A percentile compares a stretch with the other conserved stretches of the same genome.
These are phyloP conservation scores for Semotilus atromaculatus DNA, from an alignment of 2,797 vertebrate genomes.

Conservation along the genomic window DNA sequence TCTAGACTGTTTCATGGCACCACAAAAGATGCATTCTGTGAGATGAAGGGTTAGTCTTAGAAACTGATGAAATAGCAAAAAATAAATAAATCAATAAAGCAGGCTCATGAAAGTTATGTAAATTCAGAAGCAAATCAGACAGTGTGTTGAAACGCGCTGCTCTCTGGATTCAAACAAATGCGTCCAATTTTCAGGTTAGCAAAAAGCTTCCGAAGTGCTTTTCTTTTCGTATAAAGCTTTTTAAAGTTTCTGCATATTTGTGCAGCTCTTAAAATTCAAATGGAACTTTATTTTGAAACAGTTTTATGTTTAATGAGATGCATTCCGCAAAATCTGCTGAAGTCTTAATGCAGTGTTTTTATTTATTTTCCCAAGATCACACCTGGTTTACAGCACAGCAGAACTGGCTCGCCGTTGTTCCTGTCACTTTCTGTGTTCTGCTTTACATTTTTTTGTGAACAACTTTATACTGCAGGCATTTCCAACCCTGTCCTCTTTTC, in stretches of 20 bases:
- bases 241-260: slow-evolving; percentile 25
- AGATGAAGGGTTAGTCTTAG: not conserved
- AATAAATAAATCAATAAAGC: slow-evolving; percentile 10
- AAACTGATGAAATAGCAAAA: slow-evolving; percentile 31
- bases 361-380: slow-evolving; percentile 28
- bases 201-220: slow-evolving; percentile 42
- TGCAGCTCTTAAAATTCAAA: slow-evolving; percentile 26
- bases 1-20: not conserved
- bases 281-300: slow-evolving; percentile 18
- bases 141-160: not conserved
- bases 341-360: slow-evolving; percentile 17
- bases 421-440: not conserved
- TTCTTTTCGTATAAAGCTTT: slow-evolving; percentile 26
- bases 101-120: slow-evolving; percentile 39
- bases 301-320: slow-evolving; percentile 20
- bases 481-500: slow-evolving; percentile 4
- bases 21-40: not conserved
- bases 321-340: not conserved
- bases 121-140: slow-evolving; percentile 27
- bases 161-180: slow-evolving; percentile 43
- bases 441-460: slow-evolving; percentile 20
- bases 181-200: slow-evolving; percentile 30
- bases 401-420: not conserved
- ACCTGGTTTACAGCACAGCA: not conserved
- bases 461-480: slow-evolving; percentile 9